Percentiles rank a stretch among this genome's conserved stretches.
phyloP scores from a whole-genome alignment of 2,888 invertebrate species.

The Sphaerolaimus hirsutus region DNA sequence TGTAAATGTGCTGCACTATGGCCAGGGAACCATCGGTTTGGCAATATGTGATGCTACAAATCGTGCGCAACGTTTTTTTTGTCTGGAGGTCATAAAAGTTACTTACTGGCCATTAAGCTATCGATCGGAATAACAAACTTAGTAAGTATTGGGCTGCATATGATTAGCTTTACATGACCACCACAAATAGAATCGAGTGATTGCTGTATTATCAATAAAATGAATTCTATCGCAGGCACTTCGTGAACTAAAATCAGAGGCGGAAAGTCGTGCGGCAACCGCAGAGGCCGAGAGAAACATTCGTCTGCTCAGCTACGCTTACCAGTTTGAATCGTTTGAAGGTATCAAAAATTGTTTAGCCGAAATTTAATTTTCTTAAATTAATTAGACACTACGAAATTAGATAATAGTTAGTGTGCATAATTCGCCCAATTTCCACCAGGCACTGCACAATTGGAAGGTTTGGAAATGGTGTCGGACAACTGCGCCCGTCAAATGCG shows the following conservation, averaged over 20 bases:
- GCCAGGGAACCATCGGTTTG: too few species aligned
- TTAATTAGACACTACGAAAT: neutral
- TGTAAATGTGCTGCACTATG: too few species aligned
- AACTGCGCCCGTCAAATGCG: conserved; percentile 51
- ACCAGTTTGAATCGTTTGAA: conserved; percentile 59
- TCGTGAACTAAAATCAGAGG: conserved; percentile 40
- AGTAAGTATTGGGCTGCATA: too few species aligned
- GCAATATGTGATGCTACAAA: too few species aligned
- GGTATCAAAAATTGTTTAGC: conserved; percentile 31
- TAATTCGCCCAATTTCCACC: neutral
- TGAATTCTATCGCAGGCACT: conserved; percentile 28
- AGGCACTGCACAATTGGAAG: conserved; percentile 53
- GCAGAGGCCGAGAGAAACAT: conserved; percentile 36
- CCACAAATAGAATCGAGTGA: neutral
- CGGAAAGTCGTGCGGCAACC: conserved; percentile 36
- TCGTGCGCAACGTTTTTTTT: too few species aligned
- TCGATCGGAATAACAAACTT: too few species aligned
- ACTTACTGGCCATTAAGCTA: too few species aligned
- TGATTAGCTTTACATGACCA: neutral
- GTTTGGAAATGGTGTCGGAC: conserved; percentile 61
- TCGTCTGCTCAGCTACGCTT: conserved; percentile 33
- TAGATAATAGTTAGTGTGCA: neutral
- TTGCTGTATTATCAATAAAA: neutral
- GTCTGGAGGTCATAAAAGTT: too few species aligned
- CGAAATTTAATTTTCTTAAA: too few species aligned